A percentile compares a stretch with the other conserved stretches of the same genome.
Conservation (phyloP, 2,888 invertebrate genomes). For the Nebria salina region DNA sequence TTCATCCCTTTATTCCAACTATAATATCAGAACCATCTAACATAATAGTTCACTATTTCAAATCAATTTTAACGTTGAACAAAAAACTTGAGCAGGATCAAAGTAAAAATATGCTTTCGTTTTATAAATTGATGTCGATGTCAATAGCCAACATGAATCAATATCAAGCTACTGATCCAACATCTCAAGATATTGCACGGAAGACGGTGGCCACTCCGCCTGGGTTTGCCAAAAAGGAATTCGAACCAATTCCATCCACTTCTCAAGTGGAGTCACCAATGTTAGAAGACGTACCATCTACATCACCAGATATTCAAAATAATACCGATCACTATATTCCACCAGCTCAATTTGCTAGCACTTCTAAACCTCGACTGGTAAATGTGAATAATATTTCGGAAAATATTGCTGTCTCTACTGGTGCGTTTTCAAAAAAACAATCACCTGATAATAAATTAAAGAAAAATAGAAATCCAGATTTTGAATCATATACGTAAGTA, state of each 20-base stretch:
- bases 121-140: background rate
- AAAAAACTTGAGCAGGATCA: background rate
- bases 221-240: background rate
- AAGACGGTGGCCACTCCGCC: background rate
- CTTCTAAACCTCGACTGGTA: background rate
- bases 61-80: background rate
- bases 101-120: background rate
- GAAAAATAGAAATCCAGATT: background rate
- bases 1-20: background rate
- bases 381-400: background rate
- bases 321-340: background rate
- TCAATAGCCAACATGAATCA: background rate
- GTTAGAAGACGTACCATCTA: background rate
- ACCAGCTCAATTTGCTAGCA: background rate
- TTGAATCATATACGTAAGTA: background rate
- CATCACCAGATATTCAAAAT: background rate
- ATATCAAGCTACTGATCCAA: background rate
- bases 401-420: background rate
- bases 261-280: background rate
- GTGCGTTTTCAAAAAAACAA: background rate
- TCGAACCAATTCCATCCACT: background rate
- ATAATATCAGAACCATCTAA: background rate
- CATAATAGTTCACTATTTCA: slow-evolving; percentile 3
- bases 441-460: background rate
- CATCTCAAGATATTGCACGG: background rate